A percentile compares a stretch with the other conserved stretches of the same genome.
These are phyloP conservation scores for Cygnus atratus DNA, from an alignment of 2,113 vertebrate genomes.

Conservation along the genomic window DNA sequence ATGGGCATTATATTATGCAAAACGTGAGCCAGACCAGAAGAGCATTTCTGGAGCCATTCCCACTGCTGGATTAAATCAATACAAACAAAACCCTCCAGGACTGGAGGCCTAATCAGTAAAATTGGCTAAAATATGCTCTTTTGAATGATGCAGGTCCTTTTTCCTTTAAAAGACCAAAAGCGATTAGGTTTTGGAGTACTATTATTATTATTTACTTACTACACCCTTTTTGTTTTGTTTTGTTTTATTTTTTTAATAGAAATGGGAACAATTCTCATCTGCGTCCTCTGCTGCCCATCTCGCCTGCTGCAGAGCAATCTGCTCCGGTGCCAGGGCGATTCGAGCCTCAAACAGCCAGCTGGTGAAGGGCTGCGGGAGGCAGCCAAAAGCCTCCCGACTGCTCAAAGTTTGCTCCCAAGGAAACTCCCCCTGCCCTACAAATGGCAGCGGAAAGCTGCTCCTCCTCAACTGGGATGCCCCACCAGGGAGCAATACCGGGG, in stretches of 20 bases:
- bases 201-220: background rate
- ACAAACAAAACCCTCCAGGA: conserved; percentile 21
- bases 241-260: background rate
- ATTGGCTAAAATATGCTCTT: background rate
- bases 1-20: background rate
- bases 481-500: accelerated
- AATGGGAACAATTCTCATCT: background rate
- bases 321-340: background rate
- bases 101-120: background rate
- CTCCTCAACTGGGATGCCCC: accelerated
- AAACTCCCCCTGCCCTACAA: background rate
- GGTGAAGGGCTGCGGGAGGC: background rate
- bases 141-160: background rate
- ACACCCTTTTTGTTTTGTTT: background rate
- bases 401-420: background rate
- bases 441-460: background rate
- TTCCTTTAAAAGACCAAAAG: background rate
- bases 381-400: background rate
- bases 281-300: background rate
- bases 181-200: background rate
- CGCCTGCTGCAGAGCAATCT: background rate
- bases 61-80: background rate
- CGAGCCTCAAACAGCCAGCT: background rate
- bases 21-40: background rate
- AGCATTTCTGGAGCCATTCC: background rate